Percentiles rank a stretch among this genome's conserved stretches.
Evolutionary conservation across 1,140 invertebrate genomes (phyloP).

Genomic region (Drosophila dunni): DNA sequence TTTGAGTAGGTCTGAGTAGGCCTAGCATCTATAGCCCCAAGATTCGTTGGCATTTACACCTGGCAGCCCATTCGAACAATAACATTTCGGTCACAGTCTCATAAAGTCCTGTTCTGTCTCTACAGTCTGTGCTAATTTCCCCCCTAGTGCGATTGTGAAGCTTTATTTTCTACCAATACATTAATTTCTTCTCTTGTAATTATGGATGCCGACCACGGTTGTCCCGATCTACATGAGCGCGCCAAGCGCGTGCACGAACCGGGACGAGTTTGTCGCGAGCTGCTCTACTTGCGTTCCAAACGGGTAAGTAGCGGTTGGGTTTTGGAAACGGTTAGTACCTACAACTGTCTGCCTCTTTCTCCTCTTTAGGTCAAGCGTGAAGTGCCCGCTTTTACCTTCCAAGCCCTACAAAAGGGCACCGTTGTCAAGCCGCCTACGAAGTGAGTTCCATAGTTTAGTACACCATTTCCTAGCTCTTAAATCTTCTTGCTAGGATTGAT

Average conservation of each 20-base stretch:
- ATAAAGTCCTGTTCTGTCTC: slow-evolving; percentile 17
- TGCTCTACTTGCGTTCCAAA: slow-evolving; percentile 60
- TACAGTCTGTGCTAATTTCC: slow-evolving; percentile 23
- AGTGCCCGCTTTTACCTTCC: slow-evolving; percentile 92
- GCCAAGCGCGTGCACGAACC: slow-evolving; percentile 68
- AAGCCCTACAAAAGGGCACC: slow-evolving; percentile 90
- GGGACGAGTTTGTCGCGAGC: slow-evolving; percentile 69
- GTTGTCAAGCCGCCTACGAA: slow-evolving; percentile 87
- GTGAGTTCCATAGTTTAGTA: slow-evolving; percentile 38
- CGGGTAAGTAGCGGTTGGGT: slow-evolving; percentile 45
- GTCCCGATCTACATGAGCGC: slow-evolving; percentile 53
- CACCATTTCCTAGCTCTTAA: background rate
- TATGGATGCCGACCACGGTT: slow-evolving; percentile 42
- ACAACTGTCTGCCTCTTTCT: background rate
- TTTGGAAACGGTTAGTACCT: background rate
- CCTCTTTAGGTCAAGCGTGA: slow-evolving; percentile 81
- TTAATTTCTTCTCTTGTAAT: background rate
- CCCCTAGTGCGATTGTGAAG: background rate
- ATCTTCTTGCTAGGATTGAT: slow-evolving; percentile 57
- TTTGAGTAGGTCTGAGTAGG: slow-evolving; percentile 3
- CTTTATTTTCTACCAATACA: slow-evolving; percentile 14
- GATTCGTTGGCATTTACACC: slow-evolving; percentile 46
- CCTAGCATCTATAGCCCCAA: slow-evolving; percentile 18
- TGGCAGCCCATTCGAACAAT: slow-evolving; percentile 55
- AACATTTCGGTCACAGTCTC: slow-evolving; percentile 40